Percentiles rank a stretch among this genome's conserved stretches.
phyloP scores from a whole-genome alignment of 2,888 invertebrate species.

The Nephrotoma guestfalica region DNA sequence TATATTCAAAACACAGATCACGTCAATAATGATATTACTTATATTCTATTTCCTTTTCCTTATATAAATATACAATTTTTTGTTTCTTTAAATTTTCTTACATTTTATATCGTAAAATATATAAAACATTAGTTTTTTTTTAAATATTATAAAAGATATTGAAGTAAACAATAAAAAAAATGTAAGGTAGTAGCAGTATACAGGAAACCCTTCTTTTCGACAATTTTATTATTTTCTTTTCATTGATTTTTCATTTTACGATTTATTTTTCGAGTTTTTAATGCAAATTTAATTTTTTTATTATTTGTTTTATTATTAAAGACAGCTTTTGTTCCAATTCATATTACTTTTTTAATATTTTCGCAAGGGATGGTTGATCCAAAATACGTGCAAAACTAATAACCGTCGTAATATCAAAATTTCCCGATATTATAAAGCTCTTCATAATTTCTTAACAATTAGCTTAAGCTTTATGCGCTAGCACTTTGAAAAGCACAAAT shows the following conservation, averaged over 20 bases:
- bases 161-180: neutral
- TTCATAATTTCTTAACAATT: neutral
- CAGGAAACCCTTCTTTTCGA: constrained; percentile 2
- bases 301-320: neutral
- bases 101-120: neutral
- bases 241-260: neutral
- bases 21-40: neutral
- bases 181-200: neutral
- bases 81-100: neutral
- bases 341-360: neutral
- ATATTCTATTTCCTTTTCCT: neutral
- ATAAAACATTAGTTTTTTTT: neutral
- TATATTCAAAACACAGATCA: constrained; percentile 4
- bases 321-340: neutral
- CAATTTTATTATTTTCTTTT: neutral
- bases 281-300: neutral
- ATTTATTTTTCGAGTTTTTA: neutral
- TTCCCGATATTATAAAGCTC: neutral
- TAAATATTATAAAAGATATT: neutral
- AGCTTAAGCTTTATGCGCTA: neutral
- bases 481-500: neutral
- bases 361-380: neutral
- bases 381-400: too few species aligned
- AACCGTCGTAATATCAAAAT: neutral
- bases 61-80: neutral